A percentile compares a stretch with the other conserved stretches of the same genome.
phyloP scores from a whole-genome alignment of 2,888 invertebrate genomes.

The Papilio demoleus region DNA sequence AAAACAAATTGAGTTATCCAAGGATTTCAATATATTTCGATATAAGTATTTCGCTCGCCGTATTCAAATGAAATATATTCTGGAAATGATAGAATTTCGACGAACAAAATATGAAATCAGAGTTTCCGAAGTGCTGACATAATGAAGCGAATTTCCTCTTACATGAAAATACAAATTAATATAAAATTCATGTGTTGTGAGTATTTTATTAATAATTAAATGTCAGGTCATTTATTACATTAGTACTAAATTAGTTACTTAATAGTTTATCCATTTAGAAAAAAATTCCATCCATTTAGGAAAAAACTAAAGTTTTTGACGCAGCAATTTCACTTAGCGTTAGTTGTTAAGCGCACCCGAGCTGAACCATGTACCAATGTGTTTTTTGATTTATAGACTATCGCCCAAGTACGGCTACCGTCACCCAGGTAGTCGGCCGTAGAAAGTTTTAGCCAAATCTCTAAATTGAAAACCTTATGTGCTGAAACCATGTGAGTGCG shows the following conservation, averaged over 20 bases:
- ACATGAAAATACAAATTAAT: neutral
- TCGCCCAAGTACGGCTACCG: too few species aligned
- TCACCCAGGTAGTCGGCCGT: too few species aligned
- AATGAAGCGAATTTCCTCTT: conserved; percentile 1
- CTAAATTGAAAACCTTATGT: too few species aligned
- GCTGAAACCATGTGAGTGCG: too few species aligned
- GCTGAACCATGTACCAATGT: too few species aligned
- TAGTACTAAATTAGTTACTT: too few species aligned
- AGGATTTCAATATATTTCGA: neutral
- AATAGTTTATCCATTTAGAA: too few species aligned
- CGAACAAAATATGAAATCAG: conserved; percentile 11
- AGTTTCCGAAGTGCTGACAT: neutral
- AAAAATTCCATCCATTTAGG: too few species aligned
- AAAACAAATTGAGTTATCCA: conserved; percentile 1
- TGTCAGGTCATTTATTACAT: too few species aligned
- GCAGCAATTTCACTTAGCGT: neutral
- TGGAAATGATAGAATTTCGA: conserved; percentile 7
- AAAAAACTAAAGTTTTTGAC: neutral
- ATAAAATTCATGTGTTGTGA: neutral
- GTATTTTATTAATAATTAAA: neutral
- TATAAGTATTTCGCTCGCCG: conserved; percentile 8
- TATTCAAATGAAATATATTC: conserved; percentile 22
- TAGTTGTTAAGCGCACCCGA: too few species aligned
- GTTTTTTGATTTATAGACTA: too few species aligned
- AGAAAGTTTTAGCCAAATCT: too few species aligned